Conservation (phyloP, 1,140 invertebrate species). For the Cataglyphis hispanica region DNA sequence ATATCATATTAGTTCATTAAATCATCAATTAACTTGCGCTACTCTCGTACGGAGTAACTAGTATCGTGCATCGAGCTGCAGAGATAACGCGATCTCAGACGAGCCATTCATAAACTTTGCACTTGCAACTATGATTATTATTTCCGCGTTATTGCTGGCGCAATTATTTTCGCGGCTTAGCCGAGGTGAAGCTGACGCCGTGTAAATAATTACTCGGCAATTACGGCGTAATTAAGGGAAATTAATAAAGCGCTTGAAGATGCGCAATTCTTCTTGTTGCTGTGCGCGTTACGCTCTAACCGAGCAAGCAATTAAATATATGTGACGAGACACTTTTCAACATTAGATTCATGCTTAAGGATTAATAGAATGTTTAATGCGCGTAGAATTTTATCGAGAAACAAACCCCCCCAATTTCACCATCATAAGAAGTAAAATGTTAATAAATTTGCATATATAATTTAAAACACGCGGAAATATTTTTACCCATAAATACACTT, state of each 20-base stretch:
- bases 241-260: conserved; percentile 56
- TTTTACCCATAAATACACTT: not conserved
- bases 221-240: conserved; percentile 59
- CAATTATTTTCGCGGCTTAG: conserved; percentile 61
- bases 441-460: not conserved
- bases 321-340: not conserved
- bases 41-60: conserved; percentile 2
- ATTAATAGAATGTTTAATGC: not conserved
- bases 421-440: not conserved
- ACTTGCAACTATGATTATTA: conserved; percentile 54
- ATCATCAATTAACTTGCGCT: conserved; percentile 29
- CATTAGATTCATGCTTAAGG: not conserved
- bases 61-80: conserved; percentile 15
- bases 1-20: conserved; percentile 16
- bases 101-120: conserved; percentile 60
- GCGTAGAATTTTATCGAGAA: not conserved
- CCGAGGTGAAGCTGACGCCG: conserved; percentile 48
- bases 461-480: conserved; percentile 2
- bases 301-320: conserved; percentile 19
- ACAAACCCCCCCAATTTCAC: not conserved
- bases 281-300: conserved; percentile 1
- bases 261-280: conserved; percentile 37
- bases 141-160: conserved; percentile 52
- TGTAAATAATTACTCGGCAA: conserved; percentile 62
- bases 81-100: conserved; percentile 55